phyloP scores from a whole-genome alignment of 2,888 invertebrate genomes.

The Lithophane leautieri region DNA sequence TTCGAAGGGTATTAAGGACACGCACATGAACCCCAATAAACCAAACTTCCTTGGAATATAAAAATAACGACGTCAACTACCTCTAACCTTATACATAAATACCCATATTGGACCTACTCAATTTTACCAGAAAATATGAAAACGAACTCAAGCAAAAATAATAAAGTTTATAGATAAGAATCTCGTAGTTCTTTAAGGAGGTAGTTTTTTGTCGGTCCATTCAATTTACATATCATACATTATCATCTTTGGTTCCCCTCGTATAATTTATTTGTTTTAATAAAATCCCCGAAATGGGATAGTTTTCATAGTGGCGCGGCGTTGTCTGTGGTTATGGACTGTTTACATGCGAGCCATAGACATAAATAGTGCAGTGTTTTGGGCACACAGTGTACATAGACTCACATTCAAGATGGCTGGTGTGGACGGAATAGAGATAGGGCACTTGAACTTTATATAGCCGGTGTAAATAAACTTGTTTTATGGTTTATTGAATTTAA shows the following conservation, averaged over 20 bases:
- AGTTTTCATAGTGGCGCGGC: slow-evolving; percentile 84
- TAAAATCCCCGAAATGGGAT: slow-evolving; percentile 83
- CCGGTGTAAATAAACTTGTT: not conserved
- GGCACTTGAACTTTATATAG: slow-evolving; percentile 32
- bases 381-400: slow-evolving; percentile 47
- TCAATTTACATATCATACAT: slow-evolving; percentile 77
- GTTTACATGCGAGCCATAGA: slow-evolving; percentile 85
- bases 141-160: slow-evolving; percentile 58
- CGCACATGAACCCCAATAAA: slow-evolving; percentile 45
- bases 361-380: slow-evolving; percentile 65
- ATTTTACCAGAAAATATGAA: slow-evolving; percentile 62
- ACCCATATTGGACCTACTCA: slow-evolving; percentile 54
- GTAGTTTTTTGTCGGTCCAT: slow-evolving; percentile 70
- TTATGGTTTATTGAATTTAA: not conserved
- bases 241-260: slow-evolving; percentile 74
- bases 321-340: slow-evolving; percentile 84
- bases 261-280: slow-evolving; percentile 79
- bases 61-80: slow-evolving; percentile 55
- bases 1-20: slow-evolving; percentile 30
- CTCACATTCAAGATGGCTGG: slow-evolving; percentile 57
- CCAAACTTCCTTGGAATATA: slow-evolving; percentile 44
- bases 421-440: slow-evolving; percentile 51
- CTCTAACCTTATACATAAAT: slow-evolving; percentile 43
- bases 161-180: slow-evolving; percentile 64
- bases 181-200: slow-evolving; percentile 64